phyloP scores from a whole-genome alignment of 2,113 vertebrate genomes.

The Bubo bubo region DNA sequence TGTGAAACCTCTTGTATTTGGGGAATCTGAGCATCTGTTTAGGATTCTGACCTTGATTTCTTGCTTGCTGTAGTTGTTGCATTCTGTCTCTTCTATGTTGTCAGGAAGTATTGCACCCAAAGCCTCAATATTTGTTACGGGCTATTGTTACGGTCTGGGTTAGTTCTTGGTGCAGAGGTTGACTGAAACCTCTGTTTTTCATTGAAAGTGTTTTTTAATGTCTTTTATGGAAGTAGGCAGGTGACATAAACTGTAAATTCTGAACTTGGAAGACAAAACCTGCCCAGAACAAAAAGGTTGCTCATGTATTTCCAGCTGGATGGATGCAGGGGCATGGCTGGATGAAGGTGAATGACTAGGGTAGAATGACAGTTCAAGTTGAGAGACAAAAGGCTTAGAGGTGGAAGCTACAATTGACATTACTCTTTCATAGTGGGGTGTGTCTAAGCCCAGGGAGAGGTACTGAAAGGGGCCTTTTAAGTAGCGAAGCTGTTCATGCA shows the following conservation, averaged over 20 bases:
- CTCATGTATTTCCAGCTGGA: not conserved
- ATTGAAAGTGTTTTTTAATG: not conserved
- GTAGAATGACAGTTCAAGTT: not conserved
- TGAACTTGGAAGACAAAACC: not conserved
- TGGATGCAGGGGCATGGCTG: not conserved
- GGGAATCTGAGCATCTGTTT: not conserved
- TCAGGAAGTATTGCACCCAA: not conserved
- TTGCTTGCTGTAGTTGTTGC: not conserved
- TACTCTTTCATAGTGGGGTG: not conserved
- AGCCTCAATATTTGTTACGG: not conserved
- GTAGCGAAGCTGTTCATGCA: not conserved
- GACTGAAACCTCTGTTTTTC: not conserved
- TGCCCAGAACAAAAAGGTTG: not conserved
- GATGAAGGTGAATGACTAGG: not conserved
- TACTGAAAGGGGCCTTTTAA: not conserved
- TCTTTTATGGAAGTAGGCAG: not conserved
- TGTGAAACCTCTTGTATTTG: not conserved
- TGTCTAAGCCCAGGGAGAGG: not conserved
- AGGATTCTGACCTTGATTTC: not conserved
- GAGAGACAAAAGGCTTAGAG: not conserved
- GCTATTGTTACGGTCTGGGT: not conserved
- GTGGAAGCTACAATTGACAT: not conserved
- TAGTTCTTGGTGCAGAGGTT: not conserved
- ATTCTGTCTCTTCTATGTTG: not conserved
- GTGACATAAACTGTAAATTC: not conserved